phyloP scores from a whole-genome alignment of 2,888 invertebrate species.

The Synanthedon tipuliformis region DNA sequence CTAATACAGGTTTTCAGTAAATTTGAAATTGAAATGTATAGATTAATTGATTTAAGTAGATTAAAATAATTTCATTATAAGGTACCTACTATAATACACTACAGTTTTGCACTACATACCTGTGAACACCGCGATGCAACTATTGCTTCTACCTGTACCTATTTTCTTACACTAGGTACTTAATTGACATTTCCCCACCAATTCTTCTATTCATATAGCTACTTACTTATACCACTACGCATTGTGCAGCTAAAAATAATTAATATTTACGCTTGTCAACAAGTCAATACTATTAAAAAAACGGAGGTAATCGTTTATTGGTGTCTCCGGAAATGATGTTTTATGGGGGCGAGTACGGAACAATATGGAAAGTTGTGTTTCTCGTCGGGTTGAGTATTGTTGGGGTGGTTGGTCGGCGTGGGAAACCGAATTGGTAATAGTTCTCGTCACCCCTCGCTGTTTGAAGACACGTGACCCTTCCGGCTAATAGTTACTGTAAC shows the following conservation, averaged over 20 bases:
- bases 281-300: slow-evolving; percentile 9
- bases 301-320: slow-evolving; percentile 14
- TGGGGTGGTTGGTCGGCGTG: slow-evolving; percentile 42
- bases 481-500: slow-evolving; percentile 14
- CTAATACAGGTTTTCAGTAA: no score
- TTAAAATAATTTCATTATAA: no score
- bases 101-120: no score
- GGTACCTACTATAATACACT: no score
- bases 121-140: no score
- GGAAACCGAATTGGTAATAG: slow-evolving; percentile 50
- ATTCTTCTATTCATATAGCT: neutral
- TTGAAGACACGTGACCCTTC: slow-evolving; percentile 53
- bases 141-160: no score
- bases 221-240: no score
- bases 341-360: slow-evolving; percentile 42
- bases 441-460: slow-evolving; percentile 48
- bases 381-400: slow-evolving; percentile 20
- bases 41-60: no score
- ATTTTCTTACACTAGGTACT: neutral
- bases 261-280: slow-evolving; percentile 3
- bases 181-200: neutral
- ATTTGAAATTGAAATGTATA: no score
- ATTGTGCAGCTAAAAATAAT: neutral
- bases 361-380: slow-evolving; percentile 61
- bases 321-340: slow-evolving; percentile 42